phyloP scores from a whole-genome alignment of 2,113 vertebrate species.

The Tursiops truncatus region DNA sequence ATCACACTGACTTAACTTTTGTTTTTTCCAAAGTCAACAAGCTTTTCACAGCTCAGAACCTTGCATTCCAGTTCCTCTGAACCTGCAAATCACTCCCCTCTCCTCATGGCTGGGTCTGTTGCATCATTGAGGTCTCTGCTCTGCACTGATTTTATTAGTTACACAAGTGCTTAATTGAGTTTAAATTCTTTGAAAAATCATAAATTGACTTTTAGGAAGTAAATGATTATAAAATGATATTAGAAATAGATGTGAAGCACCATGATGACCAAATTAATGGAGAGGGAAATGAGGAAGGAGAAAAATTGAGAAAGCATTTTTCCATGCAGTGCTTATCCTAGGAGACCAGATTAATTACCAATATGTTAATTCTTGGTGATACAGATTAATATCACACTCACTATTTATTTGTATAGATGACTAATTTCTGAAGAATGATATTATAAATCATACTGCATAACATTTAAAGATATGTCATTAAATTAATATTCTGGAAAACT shows the following conservation, averaged over 20 bases:
- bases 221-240: conserved; percentile 18
- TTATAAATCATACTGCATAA: conserved; percentile 26
- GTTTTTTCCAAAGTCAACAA: background rate
- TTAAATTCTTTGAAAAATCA: conserved; percentile 8
- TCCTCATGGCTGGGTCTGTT: background rate
- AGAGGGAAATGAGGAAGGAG: background rate
- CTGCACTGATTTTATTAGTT: background rate
- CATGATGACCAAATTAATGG: background rate
- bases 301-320: conserved; percentile 45
- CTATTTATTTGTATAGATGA: conserved; percentile 61
- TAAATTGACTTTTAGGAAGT: conserved; percentile 4
- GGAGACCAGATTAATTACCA: conserved; percentile 51
- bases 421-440: conserved; percentile 63
- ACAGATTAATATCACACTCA: conserved; percentile 54
- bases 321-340: background rate
- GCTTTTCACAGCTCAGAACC: background rate
- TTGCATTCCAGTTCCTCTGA: background rate
- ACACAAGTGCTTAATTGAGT: background rate
- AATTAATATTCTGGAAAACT: conserved; percentile 53
- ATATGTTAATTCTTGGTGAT: conserved; percentile 46
- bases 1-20: background rate
- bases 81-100: accelerated
- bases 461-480: conserved; percentile 44
- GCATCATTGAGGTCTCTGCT: background rate
- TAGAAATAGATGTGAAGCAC: background rate